These are phyloP conservation scores for Salpingus planirostris DNA, from an alignment of 2,888 invertebrate species.

Conservation along the genomic window DNA sequence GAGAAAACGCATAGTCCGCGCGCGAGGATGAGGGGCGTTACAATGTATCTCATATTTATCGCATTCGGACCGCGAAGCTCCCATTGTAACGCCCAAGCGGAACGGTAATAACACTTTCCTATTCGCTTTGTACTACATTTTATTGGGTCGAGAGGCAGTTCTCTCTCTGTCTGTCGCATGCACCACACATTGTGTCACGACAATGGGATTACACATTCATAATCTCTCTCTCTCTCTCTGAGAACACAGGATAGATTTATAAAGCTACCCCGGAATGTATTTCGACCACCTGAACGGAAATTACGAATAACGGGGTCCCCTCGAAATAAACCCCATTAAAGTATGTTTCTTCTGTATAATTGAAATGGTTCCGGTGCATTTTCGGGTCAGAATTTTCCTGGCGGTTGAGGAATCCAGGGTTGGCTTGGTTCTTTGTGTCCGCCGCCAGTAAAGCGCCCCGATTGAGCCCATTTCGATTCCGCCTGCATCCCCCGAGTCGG, in stretches of 20 bases:
- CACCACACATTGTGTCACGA: constrained; percentile 31
- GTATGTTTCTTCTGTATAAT: too few species aligned
- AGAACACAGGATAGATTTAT: constrained; percentile 1
- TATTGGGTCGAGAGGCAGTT: constrained; percentile 34
- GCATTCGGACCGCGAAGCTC: constrained; percentile 26
- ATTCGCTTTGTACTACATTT: constrained; percentile 38
- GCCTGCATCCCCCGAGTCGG: too few species aligned
- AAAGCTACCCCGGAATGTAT: neutral
- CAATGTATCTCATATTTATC: constrained; percentile 40
- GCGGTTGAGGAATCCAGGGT: too few species aligned
- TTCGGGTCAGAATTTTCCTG: too few species aligned
- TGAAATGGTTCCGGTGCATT: too few species aligned
- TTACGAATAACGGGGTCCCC: too few species aligned
- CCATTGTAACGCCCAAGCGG: constrained; percentile 28
- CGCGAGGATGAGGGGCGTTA: too few species aligned
- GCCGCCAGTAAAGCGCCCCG: too few species aligned
- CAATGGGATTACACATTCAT: constrained; percentile 37
- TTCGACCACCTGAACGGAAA: too few species aligned
- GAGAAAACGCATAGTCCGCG: constrained; percentile 21
- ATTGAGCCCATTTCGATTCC: too few species aligned
- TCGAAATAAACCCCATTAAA: too few species aligned
- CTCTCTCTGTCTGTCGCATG: constrained; percentile 11
- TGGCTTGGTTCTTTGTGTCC: too few species aligned
- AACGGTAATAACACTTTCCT: constrained; percentile 39
- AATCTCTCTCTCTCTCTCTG: constrained; percentile 20